Percentiles rank a stretch among this genome's conserved stretches.
Conservation (phyloP, 2,113 vertebrate species). For the Trematocara macrostoma region DNA sequence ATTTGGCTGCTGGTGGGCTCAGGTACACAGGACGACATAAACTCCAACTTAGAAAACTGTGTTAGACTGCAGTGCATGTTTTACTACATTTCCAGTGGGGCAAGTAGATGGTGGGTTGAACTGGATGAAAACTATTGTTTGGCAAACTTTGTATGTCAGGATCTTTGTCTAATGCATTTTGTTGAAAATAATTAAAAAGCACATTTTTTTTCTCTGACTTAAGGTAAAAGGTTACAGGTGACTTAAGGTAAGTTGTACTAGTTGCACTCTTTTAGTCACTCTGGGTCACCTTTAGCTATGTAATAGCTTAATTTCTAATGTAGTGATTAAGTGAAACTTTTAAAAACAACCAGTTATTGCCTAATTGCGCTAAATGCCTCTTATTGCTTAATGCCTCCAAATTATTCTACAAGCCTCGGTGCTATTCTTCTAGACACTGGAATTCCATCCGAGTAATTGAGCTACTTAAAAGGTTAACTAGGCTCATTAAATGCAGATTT, state of each 20-base stretch:
- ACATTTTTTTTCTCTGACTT: neutral
- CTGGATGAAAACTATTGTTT: neutral
- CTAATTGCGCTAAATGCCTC: neutral
- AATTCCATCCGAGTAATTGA: neutral
- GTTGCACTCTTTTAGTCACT: neutral
- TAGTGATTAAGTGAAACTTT: neutral
- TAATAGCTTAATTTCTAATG: neutral
- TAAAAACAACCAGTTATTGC: neutral
- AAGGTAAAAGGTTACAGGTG: neutral
- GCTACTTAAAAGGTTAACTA: neutral
- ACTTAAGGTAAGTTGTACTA: neutral
- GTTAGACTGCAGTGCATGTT: neutral
- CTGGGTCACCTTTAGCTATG: neutral
- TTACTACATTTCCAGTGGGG: neutral
- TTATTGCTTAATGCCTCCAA: neutral
- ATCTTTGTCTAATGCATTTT: neutral
- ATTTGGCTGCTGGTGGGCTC: neutral
- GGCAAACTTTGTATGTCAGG: neutral
- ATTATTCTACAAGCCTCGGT: neutral
- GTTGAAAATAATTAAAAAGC: neutral
- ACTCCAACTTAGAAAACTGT: neutral
- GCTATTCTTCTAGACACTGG: neutral
- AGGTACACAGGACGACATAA: neutral
- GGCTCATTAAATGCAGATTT: neutral
- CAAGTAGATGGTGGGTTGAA: neutral